Percentiles rank a stretch among this genome's conserved stretches.
Conservation (phyloP, 2,113 vertebrate genomes). For the Glaucomys volans region DNA sequence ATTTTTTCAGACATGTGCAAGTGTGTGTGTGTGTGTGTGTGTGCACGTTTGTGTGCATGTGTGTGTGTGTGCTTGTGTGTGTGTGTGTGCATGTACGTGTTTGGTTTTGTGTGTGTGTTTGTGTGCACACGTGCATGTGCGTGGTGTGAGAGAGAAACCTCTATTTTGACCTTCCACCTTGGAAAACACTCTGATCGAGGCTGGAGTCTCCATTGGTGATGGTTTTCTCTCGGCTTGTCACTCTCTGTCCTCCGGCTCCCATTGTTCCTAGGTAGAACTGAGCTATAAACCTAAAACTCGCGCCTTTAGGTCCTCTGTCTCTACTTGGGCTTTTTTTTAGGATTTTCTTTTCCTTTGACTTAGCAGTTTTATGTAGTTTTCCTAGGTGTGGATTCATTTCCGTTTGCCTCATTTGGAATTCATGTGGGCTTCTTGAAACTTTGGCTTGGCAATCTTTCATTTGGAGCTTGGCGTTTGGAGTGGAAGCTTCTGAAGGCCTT, state of each 20-base stretch:
- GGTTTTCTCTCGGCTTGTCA: fast-evolving
- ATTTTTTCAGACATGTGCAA: neutral
- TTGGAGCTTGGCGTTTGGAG: fast-evolving
- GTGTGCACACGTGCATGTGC: neutral
- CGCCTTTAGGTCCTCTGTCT: neutral
- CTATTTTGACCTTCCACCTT: neutral
- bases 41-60: neutral
- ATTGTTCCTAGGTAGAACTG: neutral
- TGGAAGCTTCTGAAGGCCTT: fast-evolving
- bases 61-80: too few species aligned
- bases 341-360: neutral
- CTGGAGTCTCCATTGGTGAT: neutral
- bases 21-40: neutral
- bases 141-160: neutral
- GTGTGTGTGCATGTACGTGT: neutral
- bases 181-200: neutral
- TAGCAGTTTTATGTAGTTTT: neutral
- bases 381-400: neutral
- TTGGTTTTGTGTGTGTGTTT: neutral
- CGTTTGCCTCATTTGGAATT: neutral
- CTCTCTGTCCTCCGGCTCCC: neutral
- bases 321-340: neutral
- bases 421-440: neutral
- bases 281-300: neutral
- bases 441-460: neutral